Evolutionary conservation across 1,140 invertebrate genomes (phyloP).

Genomic region (Drosophila grimshawi): DNA sequence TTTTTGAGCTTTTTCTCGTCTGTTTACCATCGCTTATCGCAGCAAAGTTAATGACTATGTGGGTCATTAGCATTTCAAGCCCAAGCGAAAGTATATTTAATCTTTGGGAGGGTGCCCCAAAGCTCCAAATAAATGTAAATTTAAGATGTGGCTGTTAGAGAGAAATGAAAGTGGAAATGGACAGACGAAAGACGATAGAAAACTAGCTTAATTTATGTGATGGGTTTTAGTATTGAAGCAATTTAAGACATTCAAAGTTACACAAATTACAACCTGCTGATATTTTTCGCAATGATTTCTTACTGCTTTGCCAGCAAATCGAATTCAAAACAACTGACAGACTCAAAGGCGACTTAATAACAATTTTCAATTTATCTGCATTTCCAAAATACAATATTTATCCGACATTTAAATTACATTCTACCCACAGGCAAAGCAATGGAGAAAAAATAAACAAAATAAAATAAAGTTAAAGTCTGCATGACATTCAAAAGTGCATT

Average conservation of each 20-base stretch:
- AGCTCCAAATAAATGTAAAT: constrained; percentile 15
- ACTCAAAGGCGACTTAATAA: neutral
- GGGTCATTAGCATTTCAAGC: constrained; percentile 70
- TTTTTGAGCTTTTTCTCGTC: constrained; percentile 10
- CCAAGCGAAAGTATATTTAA: constrained; percentile 8
- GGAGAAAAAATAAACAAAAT: no score
- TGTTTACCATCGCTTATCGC: constrained; percentile 65
- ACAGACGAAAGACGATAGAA: neutral
- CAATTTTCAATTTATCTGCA: constrained; percentile 24
- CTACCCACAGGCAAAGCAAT: constrained; percentile 9
- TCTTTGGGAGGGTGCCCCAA: neutral
- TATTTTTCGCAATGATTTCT: neutral
- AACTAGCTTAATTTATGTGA: neutral
- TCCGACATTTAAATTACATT: constrained; percentile 2
- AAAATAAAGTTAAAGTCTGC: neutral
- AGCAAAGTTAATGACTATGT: constrained; percentile 74
- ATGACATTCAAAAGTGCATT: constrained; percentile 62
- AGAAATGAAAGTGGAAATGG: neutral
- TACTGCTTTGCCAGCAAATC: neutral
- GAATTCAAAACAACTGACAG: neutral
- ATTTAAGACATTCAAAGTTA: neutral
- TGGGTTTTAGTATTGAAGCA: neutral
- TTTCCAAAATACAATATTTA: constrained; percentile 24
- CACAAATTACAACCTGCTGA: no score
- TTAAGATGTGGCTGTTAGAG: constrained; percentile 16